These are phyloP conservation scores for Lerista edwardsae DNA, from an alignment of 2,797 vertebrate species.

Conservation along the genomic window DNA sequence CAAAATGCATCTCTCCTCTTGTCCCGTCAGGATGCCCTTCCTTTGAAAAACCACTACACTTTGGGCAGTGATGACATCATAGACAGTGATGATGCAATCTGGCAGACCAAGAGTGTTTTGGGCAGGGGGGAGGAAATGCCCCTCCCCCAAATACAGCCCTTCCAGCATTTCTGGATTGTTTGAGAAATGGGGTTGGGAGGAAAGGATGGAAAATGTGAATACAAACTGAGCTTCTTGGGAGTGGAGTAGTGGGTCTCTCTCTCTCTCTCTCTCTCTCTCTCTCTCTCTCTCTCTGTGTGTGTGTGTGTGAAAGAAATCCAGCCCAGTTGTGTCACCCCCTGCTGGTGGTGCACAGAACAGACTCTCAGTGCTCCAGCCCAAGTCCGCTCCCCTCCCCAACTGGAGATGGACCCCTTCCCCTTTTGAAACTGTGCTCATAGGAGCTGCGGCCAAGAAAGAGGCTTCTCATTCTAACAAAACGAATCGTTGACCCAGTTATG, in stretches of 20 bases:
- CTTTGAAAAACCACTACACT: background rate
- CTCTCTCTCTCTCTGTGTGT: too few relatives aligned
- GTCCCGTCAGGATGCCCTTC: too few relatives aligned
- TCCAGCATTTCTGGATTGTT: background rate
- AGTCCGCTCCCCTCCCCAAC: too few relatives aligned
- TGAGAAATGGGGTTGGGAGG: background rate
- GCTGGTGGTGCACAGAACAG: background rate
- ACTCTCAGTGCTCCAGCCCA: background rate
- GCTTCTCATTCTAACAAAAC: background rate
- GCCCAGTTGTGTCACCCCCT: background rate
- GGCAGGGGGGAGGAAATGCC: background rate
- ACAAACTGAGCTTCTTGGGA: too few relatives aligned
- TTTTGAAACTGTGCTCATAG: background rate
- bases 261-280: too few relatives aligned
- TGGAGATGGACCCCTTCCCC: background rate
- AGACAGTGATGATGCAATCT: background rate
- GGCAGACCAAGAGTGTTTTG: background rate
- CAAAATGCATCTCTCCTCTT: background rate
- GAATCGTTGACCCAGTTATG: slow-evolving; percentile 6
- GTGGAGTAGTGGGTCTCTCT: too few relatives aligned
- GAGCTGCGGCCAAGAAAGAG: background rate
- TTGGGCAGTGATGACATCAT: background rate
- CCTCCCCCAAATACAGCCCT: background rate
- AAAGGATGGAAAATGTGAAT: background rate
- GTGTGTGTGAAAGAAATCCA: too few relatives aligned